Evolutionary conservation across 2,113 vertebrate species (phyloP).

Genomic region (Pachyramphus minor): DNA sequence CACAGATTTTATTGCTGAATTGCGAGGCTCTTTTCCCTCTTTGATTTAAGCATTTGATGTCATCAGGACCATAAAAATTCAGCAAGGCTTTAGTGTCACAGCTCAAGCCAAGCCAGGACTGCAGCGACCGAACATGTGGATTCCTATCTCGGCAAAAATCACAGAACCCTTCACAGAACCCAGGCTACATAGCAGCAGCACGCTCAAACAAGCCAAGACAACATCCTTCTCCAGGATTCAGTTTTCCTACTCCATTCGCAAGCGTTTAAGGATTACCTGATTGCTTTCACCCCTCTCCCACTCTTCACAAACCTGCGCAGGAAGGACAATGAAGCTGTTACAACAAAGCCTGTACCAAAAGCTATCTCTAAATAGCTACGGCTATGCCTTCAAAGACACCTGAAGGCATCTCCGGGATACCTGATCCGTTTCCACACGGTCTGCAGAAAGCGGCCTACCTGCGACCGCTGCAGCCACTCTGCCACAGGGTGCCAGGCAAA

Average conservation of each 20-base stretch:
- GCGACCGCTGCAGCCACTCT: not conserved
- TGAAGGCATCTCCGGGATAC: not conserved
- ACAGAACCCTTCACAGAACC: not conserved
- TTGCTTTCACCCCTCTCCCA: not conserved
- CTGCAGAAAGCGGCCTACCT: not conserved
- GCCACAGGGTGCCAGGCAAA: not conserved
- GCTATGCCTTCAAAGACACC: not conserved
- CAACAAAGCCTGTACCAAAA: not conserved
- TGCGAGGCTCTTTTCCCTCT: rapidly evolving
- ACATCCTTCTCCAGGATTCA: not conserved
- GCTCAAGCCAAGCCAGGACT: not conserved
- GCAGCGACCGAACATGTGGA: not conserved
- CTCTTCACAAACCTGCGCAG: not conserved
- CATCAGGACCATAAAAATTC: not conserved
- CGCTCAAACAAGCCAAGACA: not conserved
- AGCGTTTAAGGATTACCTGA: not conserved
- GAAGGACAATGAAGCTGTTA: not conserved
- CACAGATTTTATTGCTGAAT: not conserved
- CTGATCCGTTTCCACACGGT: not conserved
- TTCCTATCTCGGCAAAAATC: not conserved
- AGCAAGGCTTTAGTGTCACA: not conserved
- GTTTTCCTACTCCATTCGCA: not conserved
- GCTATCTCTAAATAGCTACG: not conserved
- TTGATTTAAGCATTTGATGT: not conserved
- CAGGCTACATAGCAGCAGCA: not conserved